Base-by-base conservation (phyloP, 2,113 vertebrate genomes). In the Colius striatus region DNA sequence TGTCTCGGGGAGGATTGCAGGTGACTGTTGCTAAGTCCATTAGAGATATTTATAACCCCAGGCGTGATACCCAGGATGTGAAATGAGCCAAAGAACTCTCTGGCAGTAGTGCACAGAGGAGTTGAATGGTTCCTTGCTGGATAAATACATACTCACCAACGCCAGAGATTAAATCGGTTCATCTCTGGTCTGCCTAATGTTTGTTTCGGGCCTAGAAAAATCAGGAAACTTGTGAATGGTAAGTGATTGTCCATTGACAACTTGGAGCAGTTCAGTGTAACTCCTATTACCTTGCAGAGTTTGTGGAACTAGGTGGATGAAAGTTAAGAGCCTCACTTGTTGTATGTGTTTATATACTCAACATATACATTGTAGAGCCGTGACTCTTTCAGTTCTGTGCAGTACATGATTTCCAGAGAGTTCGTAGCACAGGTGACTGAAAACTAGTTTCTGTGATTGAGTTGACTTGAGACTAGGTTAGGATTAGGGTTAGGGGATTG, bases 21-120 rank as follows among this genome's bases (percentile, higher is more conserved):
- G 94, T 77, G 67, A 72, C 95, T 87, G 82, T 95, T 95, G 94
- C 92, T 95, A 81, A 95, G 95, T 85, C 87, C 93, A 84, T 94
- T 74, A 87, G 81, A 17, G 92, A 65, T 93, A 84, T 95, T 97
- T 94, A 75, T 94, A 95, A 85, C 88, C 43, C 32, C 34, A 55
- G 93, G 71, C 63, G 30, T 71, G 95, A 95, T 92, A 94, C 74
- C 77, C 71, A 32, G 82, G 71, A 11, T 76, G 87, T 87, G 92
- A 76, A 58, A 32, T 13, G 72, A 95, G 92, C 91, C 87, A 84
- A 4, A 58, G 92, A 62, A 62, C 66, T 34, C 60, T 63, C 70
- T 62, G 82, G 73, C 82, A 57, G 5, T 21, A 26, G 58, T 10
- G 13, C 38, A 2, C 13, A 6, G 72, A 38, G 22, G 65, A 73